Conservation (phyloP, 1,140 invertebrate genomes). For the Lethocerus indicus region DNA sequence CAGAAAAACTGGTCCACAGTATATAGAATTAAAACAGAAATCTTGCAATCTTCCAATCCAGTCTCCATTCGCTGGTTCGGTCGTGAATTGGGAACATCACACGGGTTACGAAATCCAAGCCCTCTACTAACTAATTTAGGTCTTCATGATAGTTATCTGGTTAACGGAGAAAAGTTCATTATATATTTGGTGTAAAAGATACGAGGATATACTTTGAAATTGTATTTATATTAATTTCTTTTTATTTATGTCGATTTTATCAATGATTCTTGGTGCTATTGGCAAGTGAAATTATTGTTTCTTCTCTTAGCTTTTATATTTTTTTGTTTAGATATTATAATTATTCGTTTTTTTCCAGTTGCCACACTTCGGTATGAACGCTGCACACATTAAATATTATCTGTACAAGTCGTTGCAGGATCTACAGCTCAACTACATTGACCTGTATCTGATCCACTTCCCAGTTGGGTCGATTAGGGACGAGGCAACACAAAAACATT, state of each 20-base stretch:
- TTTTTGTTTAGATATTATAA: neutral
- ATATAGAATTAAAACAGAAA: too few species aligned
- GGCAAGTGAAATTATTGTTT: neutral
- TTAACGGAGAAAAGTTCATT: too few species aligned
- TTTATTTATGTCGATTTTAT: neutral
- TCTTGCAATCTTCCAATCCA: too few species aligned
- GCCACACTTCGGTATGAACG: slow-evolving; percentile 24
- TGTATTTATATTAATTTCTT: neutral
- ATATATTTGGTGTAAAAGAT: too few species aligned
- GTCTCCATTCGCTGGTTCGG: too few species aligned
- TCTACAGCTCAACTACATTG: slow-evolving; percentile 44
- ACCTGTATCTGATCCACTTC: slow-evolving; percentile 47
- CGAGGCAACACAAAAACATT: slow-evolving; percentile 40
- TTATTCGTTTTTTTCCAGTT: slow-evolving; percentile 12
- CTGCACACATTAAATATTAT: slow-evolving; percentile 35
- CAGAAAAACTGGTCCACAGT: too few species aligned
- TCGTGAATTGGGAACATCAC: too few species aligned
- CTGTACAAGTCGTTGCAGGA: slow-evolving; percentile 37
- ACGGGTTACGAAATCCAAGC: too few species aligned
- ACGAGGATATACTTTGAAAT: slow-evolving; percentile 19
- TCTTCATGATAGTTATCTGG: too few species aligned
- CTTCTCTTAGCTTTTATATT: neutral
- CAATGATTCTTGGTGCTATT: neutral
- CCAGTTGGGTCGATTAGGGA: slow-evolving; percentile 27
- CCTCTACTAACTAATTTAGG: too few species aligned